These are phyloP conservation scores for Sitta europaea DNA, from an alignment of 2,113 vertebrate species.

Conservation along the genomic window DNA sequence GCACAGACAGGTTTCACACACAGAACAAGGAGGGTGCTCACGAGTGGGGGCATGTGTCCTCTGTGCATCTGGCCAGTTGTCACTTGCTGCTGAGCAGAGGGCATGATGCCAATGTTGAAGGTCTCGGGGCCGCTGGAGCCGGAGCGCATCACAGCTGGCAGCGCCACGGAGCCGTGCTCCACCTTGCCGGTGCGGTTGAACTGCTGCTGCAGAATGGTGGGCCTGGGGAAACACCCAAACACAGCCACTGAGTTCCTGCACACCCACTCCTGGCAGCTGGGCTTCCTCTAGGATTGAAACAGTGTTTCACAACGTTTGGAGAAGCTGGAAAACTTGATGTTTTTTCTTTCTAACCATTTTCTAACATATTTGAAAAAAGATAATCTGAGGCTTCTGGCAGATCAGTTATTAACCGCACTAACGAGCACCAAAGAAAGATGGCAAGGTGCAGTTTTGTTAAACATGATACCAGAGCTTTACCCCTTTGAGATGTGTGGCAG, in stretches of 20 bases:
- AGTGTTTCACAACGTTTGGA: not conserved
- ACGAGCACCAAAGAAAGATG: not conserved
- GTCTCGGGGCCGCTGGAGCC: constrained; percentile 92
- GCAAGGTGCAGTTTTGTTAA: not conserved
- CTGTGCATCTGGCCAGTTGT: constrained; percentile 96
- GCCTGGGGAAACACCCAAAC: constrained; percentile 60
- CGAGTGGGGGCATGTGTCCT: constrained; percentile 96
- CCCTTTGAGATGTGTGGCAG: not conserved
- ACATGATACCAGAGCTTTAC: not conserved
- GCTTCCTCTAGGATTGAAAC: not conserved
- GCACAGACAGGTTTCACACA: not conserved
- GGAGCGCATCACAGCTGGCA: constrained; percentile 94
- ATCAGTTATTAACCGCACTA: not conserved
- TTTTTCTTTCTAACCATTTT: not conserved
- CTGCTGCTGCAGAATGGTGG: constrained; percentile 97
- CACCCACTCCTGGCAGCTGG: accelerated
- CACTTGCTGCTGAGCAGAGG: constrained; percentile 93
- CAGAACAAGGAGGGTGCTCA: constrained; percentile 66
- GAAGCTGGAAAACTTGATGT: not conserved
- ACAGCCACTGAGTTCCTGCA: not conserved
- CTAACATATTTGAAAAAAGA: not conserved
- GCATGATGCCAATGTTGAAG: constrained; percentile 93
- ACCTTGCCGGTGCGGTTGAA: constrained; percentile 91
- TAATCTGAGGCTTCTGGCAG: not conserved
- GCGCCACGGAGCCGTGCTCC: constrained; percentile 91